Evolutionary conservation across 1,140 invertebrate species (phyloP).

Genomic region (Rhopalosiphum padi): DNA sequence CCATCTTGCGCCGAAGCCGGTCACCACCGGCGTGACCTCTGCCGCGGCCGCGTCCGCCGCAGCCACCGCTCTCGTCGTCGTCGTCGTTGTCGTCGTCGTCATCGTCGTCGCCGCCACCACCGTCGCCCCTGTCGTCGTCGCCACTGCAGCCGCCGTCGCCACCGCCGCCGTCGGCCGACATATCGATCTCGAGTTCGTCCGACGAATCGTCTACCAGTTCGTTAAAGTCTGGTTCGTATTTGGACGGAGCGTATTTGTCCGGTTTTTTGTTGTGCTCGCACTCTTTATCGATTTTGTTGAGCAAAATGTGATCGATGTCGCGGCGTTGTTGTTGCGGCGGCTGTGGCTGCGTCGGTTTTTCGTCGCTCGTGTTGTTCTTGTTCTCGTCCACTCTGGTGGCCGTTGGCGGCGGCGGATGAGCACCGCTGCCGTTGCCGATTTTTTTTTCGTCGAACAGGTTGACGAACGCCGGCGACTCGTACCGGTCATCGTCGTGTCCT

Average conservation of each 20-base stretch:
- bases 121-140: slow-evolving; percentile 60
- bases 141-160: slow-evolving; percentile 66
- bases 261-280: slow-evolving; percentile 36
- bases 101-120: slow-evolving; percentile 62
- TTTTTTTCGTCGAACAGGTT: slow-evolving; percentile 86
- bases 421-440: slow-evolving; percentile 61
- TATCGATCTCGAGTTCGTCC: slow-evolving; percentile 80
- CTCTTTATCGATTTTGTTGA: slow-evolving; percentile 60
- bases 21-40: slow-evolving; percentile 61
- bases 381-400: slow-evolving; percentile 69
- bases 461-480: slow-evolving; percentile 75
- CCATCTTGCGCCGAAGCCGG: slow-evolving; percentile 23
- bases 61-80: neutral
- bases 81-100: slow-evolving; percentile 62
- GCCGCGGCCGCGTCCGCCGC: slow-evolving; percentile 50
- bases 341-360: slow-evolving; percentile 68
- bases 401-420: slow-evolving; percentile 67
- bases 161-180: slow-evolving; percentile 69
- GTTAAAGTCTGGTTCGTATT: slow-evolving; percentile 78
- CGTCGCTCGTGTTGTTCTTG: slow-evolving; percentile 70
- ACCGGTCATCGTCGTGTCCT: slow-evolving; percentile 73
- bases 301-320: slow-evolving; percentile 63
- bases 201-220: slow-evolving; percentile 81
- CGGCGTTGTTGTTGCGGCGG: slow-evolving; percentile 70
- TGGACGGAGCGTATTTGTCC: slow-evolving; percentile 49